Percentiles rank a stretch among this genome's conserved stretches.
These are phyloP conservation scores for Aporophyla lueneburgensis DNA, from an alignment of 2,888 invertebrate species.

Conservation along the genomic window DNA sequence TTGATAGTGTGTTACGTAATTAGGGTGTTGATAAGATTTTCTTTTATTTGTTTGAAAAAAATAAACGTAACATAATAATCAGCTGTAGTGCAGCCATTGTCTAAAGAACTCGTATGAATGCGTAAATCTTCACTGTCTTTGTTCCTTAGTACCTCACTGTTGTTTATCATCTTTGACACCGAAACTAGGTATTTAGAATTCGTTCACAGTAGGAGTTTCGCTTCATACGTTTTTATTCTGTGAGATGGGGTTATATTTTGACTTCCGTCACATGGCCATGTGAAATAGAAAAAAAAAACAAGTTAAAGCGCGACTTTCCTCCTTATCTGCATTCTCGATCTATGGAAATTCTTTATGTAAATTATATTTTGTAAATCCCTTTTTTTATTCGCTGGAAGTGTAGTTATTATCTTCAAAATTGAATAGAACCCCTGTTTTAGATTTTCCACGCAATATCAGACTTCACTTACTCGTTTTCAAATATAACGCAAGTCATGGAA, in stretches of 20 bases:
- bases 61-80: not conserved
- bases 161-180: not conserved
- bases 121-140: not conserved
- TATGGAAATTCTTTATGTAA: not conserved
- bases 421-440: not conserved
- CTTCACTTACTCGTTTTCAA: not conserved
- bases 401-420: not conserved
- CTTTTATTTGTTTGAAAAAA: not conserved
- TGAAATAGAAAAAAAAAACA: not conserved
- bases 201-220: not conserved
- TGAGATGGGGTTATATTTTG: too few relatives aligned
- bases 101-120: not conserved
- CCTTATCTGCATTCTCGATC: constrained; percentile 2
- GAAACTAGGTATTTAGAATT: not conserved
- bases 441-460: not conserved
- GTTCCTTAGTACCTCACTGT: not conserved
- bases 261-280: not conserved
- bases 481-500: constrained; percentile 1
- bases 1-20: too few relatives aligned
- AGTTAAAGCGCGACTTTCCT: not conserved
- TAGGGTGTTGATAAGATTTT: not conserved
- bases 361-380: not conserved
- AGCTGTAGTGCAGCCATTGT: not conserved
- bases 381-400: not conserved
- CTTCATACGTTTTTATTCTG: not conserved